Conservation (phyloP, 1,140 invertebrate genomes). For the Chironomus striatipennis region DNA sequence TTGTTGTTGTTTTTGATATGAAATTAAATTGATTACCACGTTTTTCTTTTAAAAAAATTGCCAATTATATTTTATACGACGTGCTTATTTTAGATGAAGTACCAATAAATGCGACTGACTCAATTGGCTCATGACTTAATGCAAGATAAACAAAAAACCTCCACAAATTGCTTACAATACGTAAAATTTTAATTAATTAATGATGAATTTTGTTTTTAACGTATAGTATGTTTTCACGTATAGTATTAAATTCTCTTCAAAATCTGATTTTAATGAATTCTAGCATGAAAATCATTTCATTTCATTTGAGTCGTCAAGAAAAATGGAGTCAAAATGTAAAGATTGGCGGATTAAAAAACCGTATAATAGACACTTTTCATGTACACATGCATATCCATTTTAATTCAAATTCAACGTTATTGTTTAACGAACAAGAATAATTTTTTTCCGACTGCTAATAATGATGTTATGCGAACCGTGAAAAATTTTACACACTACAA, state of each 20-base stretch:
- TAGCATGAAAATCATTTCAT: neutral
- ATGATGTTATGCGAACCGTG: constrained; percentile 1
- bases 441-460: neutral
- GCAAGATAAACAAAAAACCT: neutral
- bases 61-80: neutral
- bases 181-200: neutral
- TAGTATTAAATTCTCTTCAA: neutral
- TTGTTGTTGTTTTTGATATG: neutral
- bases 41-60: too few relatives aligned
- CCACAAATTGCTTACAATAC: neutral
- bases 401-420: neutral
- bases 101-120: neutral
- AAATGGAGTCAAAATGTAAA: constrained; percentile 13
- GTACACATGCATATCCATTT: neutral
- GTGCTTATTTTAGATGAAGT: neutral
- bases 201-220: too few relatives aligned
- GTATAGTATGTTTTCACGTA: too few relatives aligned
- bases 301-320: neutral
- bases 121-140: neutral
- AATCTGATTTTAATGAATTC: constrained; percentile 2
- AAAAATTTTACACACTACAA: neutral
- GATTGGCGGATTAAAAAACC: constrained; percentile 6
- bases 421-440: neutral
- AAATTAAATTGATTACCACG: neutral
- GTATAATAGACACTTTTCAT: neutral